Evolutionary conservation across 2,797 vertebrate genomes (phyloP), one percentile per base, ranked within the genome.

Genomic region (Malacoraja senta): DNA sequence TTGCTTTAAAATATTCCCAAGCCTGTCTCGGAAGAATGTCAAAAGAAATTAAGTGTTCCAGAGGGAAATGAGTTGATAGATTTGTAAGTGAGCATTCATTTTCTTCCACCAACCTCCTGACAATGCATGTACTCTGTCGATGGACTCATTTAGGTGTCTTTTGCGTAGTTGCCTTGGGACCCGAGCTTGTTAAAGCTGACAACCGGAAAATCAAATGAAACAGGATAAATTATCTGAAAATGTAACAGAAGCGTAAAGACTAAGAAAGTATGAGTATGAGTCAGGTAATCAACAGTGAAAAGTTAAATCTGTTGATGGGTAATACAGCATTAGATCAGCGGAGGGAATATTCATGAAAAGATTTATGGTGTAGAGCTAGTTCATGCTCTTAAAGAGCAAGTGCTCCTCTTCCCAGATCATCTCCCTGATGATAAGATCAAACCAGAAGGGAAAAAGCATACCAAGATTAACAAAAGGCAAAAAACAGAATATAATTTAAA

Each of bases 1-100:
- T 92, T 92, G 90, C 71, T 92, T 92, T 92, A 92, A 92, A 53
- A n/a, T 76, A 92, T 92, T 92, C 38, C 90, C 90, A 76, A 74
- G 38, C 24, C 71, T 58, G 13, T 76, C 38, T 92, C 71, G 35
- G 72, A 76, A 53, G 19, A 53, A 92, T 92, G 71, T 91, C 35
- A 72, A 74, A 35, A 72, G 90, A 91, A 74, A 91, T 74, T 91
- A 71, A 91, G 72, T 74, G 44, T 71, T 76, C 71, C 71, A n/a
- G 38, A 92, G 71, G 90, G 90, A 92, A 76, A 53, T 76, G 58
- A 71, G 38, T 53, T 92, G 90, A 53, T 76, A 58, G 38, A 92
- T 92, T 91, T 71, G 88, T 53, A 92, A 58, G 26, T 53, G 71
- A 92, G 19, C 90, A 76, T 92, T 92, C 90, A 58, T 4, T 76